Percentiles rank a stretch among this genome's conserved stretches.
These are phyloP conservation scores for Staurois parvus DNA, from an alignment of 2,797 vertebrate species.

Conservation along the genomic window DNA sequence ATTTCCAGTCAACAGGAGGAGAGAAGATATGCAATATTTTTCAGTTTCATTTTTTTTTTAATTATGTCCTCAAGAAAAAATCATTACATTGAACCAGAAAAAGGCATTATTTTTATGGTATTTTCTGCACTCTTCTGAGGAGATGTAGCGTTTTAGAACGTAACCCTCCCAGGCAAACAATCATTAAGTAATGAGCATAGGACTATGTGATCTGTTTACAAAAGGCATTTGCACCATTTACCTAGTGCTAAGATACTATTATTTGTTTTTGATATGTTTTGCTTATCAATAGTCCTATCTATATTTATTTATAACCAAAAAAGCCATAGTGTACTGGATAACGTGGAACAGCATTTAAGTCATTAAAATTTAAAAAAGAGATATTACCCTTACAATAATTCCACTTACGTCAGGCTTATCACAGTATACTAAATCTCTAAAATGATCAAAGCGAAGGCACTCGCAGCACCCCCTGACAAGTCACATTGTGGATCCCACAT, in stretches of 20 bases:
- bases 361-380: not conserved
- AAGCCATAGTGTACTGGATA: too few relatives aligned
- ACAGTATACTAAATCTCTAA: too few relatives aligned
- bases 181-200: constrained; percentile 57
- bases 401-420: too few relatives aligned
- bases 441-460: too few relatives aligned
- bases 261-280: not conserved
- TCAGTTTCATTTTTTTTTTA: constrained; percentile 59
- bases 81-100: constrained; percentile 58
- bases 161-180: constrained; percentile 59
- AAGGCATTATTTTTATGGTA: constrained; percentile 56
- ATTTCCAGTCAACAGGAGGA: constrained; percentile 65
- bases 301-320: not conserved
- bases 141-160: constrained; percentile 54
- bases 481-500: too few relatives aligned
- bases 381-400: not conserved
- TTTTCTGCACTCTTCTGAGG: constrained; percentile 56
- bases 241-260: constrained; percentile 22
- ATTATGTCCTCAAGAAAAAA: constrained; percentile 63
- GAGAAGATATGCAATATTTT: constrained; percentile 53
- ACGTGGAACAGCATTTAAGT: not conserved
- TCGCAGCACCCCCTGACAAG: too few relatives aligned
- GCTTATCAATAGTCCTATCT: not conserved
- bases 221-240: constrained; percentile 54
- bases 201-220: constrained; percentile 57